Base-by-base conservation (phyloP, 2,888 invertebrate species). In the Oeneis ivallda region DNA sequence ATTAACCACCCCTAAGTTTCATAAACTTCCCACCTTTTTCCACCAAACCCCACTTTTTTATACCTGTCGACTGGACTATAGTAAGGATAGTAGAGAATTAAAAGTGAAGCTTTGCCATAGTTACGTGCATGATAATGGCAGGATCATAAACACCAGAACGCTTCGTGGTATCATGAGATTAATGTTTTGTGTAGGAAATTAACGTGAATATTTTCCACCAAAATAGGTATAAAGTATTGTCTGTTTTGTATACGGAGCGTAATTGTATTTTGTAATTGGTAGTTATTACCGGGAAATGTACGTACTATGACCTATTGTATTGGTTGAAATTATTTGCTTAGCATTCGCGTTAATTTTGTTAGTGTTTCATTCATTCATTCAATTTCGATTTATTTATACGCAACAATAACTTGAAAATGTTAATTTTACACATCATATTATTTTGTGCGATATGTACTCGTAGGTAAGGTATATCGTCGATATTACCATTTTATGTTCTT, bases 141-240 rank as follows among this genome's bases (percentile, higher is more conserved):
- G 19, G 15, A 66, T 54, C 58, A 62, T 62, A 53, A 66, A 59
- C 54, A 54, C 59, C 66, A 47, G 58, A 41, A 54, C n/a, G 41
- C 49, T 49, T 65, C 17, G 56, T 32, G 39, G 39, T 8, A 47
- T 19, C 53, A 19, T 11, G 62, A 19, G 34, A 63, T n/a, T 63
- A 56, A 41, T 65, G 49, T 41, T 65, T 65, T 56, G 50, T 43
- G 56, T 34, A 34, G 61, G 41, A 43, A 57, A 56, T 63, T 56
- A 63, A 56, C 56, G 56, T 56, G 56, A 63, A 63, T 39, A 56
- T 53, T 62, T 39, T n/a, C 47, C 62, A 45, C 26, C 56, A 15
- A 41, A 50, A 39, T 41, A 37, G 37, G 37, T 37, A 7, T 39
- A 53, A 15, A 34, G 34, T 34, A 53, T 37, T 15, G 13, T 32